phyloP scores from a whole-genome alignment of 2,888 invertebrate species.

The Pinctada fucata region DNA sequence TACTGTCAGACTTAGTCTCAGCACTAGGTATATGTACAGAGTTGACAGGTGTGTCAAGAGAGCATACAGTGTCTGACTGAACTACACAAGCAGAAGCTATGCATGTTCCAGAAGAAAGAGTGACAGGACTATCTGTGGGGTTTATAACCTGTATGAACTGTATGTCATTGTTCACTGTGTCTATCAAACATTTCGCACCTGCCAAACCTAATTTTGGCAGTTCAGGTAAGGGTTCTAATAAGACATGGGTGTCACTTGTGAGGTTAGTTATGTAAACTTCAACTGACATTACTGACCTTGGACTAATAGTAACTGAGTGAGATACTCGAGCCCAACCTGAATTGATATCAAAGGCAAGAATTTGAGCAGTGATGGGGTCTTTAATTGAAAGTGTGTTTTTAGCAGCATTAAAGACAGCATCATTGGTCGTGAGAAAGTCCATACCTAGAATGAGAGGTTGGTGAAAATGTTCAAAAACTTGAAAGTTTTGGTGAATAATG shows the following conservation, averaged over 20 bases:
- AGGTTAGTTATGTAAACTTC: slow-evolving; percentile 2
- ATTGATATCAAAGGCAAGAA: not conserved
- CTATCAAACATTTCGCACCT: slow-evolving; percentile 8
- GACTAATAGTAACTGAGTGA: not conserved
- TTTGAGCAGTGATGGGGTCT: not conserved
- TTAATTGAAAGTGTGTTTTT: not conserved
- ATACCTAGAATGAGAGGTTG: slow-evolving; percentile 6
- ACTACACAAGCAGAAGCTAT: slow-evolving; percentile 6
- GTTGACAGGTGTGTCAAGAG: slow-evolving; percentile 8
- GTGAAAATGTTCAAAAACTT: slow-evolving; percentile 1
- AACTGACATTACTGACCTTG: not conserved
- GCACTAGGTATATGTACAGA: too few relatives aligned
- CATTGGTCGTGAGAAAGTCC: slow-evolving; percentile 7
- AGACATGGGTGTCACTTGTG: not conserved
- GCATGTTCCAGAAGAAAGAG: not conserved
- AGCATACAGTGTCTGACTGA: not conserved
- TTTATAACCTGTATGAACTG: slow-evolving; percentile 10
- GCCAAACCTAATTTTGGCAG: slow-evolving; percentile 7
- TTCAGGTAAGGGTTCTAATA: not conserved
- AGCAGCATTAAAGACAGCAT: slow-evolving; percentile 4
- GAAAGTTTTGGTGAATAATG: not conserved
- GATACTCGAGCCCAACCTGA: not conserved
- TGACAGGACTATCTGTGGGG: not conserved
- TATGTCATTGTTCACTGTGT: slow-evolving; percentile 1
- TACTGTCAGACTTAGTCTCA: too few relatives aligned